These are phyloP conservation scores for Caenorhabditis japonica DNA, from an alignment of 2,888 invertebrate genomes.

Conservation along the genomic window DNA sequence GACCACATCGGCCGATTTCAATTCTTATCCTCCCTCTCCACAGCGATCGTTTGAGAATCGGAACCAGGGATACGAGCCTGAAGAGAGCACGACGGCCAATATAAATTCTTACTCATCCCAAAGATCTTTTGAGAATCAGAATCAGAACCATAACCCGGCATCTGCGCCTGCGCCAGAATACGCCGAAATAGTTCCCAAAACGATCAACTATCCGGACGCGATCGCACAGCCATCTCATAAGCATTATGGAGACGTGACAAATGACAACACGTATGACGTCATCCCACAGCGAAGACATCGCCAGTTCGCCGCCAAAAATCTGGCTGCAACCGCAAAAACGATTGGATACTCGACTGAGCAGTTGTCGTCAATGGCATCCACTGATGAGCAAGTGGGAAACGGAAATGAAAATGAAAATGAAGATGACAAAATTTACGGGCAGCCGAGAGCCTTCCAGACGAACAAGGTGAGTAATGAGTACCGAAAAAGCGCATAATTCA, in stretches of 20 bases:
- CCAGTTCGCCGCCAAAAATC: slow-evolving; percentile 47
- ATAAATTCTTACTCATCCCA: not conserved
- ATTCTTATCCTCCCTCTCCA: too few relatives aligned
- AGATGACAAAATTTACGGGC: slow-evolving; percentile 13
- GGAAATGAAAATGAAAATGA: too few relatives aligned
- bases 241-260: slow-evolving; percentile 47
- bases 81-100: too few relatives aligned
- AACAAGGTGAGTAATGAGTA: slow-evolving; percentile 39
- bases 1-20: too few relatives aligned
- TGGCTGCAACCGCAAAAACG: slow-evolving; percentile 16
- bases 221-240: slow-evolving; percentile 34
- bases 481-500: too few relatives aligned
- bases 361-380: slow-evolving; percentile 24
- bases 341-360: slow-evolving; percentile 51
- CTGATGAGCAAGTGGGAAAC: too few relatives aligned
- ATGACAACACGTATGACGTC: slow-evolving; percentile 22
- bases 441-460: slow-evolving; percentile 49
- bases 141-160: not conserved
- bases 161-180: not conserved
- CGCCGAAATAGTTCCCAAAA: slow-evolving; percentile 39
- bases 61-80: too few relatives aligned
- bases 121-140: not conserved
- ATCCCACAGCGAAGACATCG: slow-evolving; percentile 31
- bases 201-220: slow-evolving; percentile 52
- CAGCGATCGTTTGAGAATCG: too few relatives aligned